Base-by-base conservation (phyloP, 1,140 invertebrate species). In the Prorops nasuta region DNA sequence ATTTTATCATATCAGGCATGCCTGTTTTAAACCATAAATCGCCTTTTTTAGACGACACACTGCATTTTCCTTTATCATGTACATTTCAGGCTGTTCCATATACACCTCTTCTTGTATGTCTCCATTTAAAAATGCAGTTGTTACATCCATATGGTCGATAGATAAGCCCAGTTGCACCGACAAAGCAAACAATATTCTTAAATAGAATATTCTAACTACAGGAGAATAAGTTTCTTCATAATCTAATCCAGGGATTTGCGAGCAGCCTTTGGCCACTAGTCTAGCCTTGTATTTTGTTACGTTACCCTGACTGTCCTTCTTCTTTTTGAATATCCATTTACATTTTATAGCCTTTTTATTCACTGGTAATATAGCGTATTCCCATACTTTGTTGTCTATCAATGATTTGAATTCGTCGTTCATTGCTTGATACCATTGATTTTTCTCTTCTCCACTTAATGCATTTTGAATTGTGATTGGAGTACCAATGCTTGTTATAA, bases 371-470 rank as follows among this genome's bases (percentile, higher is more conserved):
- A 9, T 16, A 22, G 18, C 38, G 38, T 14, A 17, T 12, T 21
- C 40, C 8, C 21, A 22, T 32, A 18, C 12, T 16, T 49, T 24
- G 38, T 49, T 42, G 19, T 36, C 14, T 17, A 34, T 39, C 20
- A 19, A 51, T 14, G 9, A 51, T 12, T 8, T 4, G 19, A 16
- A 34, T 15, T 35, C 15, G 24, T 3, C 20, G 31, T 10, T 52
- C 3, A 15, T 18, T 14, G 10, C 17, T 24, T 20, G 18, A 39
- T 32, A 18, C 16, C 20, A 37, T 41, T 20, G n/a, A n/a, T n/a
- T n/a, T n/a, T n/a, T n/a, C n/a, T n/a, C n/a, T n/a, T n/a, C n/a
- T n/a, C n/a, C n/a, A n/a, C n/a, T n/a, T n/a, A n/a, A n/a, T n/a
- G n/a, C n/a, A n/a, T n/a, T n/a, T n/a, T n/a, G n/a, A n/a, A n/a